These are phyloP conservation scores for Lumbricus terrestris DNA, from an alignment of 2,888 invertebrate genomes.

Conservation along the genomic window DNA sequence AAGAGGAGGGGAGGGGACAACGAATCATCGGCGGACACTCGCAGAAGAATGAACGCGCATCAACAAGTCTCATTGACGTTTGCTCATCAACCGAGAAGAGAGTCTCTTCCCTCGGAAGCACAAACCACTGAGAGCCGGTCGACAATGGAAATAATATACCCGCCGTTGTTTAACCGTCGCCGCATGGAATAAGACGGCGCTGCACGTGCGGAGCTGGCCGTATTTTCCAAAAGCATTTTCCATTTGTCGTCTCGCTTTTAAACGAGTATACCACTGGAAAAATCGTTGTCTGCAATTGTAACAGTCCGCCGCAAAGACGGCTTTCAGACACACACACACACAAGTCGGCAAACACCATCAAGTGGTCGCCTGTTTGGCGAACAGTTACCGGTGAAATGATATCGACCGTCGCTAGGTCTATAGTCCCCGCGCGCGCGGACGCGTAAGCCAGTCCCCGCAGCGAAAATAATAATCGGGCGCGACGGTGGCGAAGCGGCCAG, in stretches of 20 bases:
- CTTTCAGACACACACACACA: neutral
- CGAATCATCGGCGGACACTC: neutral
- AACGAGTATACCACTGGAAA: neutral
- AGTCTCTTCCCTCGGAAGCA: neutral
- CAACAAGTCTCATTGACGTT: neutral
- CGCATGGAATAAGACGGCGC: too few species aligned
- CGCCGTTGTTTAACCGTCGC: neutral
- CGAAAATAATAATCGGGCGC: neutral
- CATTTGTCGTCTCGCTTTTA: conserved; percentile 4
- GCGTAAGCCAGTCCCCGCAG: neutral
- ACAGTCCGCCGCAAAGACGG: neutral
- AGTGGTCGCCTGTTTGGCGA: neutral
- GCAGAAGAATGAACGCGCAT: neutral
- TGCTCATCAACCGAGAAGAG: too few species aligned
- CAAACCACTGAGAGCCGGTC: too few species aligned
- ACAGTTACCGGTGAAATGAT: neutral
- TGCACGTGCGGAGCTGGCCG: neutral
- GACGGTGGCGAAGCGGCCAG: neutral
- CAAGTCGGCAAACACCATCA: neutral
- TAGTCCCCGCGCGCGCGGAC: neutral
- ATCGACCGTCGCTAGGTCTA: neutral
- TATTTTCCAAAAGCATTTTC: neutral
- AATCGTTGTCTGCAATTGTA: neutral
- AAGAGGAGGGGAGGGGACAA: too few species aligned
- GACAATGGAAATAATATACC: neutral